These are phyloP conservation scores for Peromyscus leucopus DNA, from an alignment of 2,113 vertebrate species.

Conservation along the genomic window DNA sequence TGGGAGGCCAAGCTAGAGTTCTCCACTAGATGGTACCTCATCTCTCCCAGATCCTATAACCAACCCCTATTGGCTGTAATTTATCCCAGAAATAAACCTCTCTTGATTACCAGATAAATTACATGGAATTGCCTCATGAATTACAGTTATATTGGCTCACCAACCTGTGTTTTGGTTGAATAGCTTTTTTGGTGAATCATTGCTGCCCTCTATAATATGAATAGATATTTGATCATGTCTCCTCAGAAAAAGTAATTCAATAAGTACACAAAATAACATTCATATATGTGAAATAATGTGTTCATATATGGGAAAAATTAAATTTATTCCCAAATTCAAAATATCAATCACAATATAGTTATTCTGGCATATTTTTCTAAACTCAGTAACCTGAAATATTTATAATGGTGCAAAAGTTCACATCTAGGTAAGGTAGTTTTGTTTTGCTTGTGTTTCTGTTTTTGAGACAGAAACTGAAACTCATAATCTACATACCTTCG, in stretches of 20 bases:
- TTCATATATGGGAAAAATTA: neutral
- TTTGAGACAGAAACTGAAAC: neutral
- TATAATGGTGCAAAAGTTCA: neutral
- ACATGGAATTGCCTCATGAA: no score
- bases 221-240: neutral
- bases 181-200: no score
- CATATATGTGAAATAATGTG: neutral
- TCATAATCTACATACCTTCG: neutral
- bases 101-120: no score
- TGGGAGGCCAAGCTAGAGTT: no score
- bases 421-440: neutral
- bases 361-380: neutral
- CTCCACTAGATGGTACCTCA: no score
- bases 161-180: neutral
- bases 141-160: neutral
- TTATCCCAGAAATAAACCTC: no score
- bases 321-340: neutral
- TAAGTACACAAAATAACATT: neutral
- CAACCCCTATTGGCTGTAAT: no score
- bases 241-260: neutral
- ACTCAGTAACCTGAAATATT: neutral
- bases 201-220: neutral
- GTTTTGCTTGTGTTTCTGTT: neutral
- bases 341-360: neutral
- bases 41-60: no score